phyloP scores from a whole-genome alignment of 1,140 invertebrate genomes.

The Bathynomus jamesi region DNA sequence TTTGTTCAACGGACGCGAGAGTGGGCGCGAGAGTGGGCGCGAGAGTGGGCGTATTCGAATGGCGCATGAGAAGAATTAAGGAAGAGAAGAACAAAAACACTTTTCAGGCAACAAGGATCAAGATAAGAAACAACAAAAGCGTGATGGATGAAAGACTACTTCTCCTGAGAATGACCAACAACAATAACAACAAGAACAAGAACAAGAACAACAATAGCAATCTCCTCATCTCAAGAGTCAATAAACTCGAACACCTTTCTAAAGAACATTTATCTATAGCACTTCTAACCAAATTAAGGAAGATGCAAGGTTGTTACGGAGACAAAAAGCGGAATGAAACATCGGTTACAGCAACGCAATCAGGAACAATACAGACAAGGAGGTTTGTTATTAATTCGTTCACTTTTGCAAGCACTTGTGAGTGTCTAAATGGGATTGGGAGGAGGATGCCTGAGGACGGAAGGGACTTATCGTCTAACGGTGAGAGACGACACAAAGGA shows the following conservation, averaged over 20 bases:
- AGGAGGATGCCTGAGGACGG: neutral
- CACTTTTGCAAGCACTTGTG: neutral
- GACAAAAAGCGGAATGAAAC: neutral
- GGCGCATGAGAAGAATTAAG: neutral
- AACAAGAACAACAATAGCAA: neutral
- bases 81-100: neutral
- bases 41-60: neutral
- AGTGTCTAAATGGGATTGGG: neutral
- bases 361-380: neutral
- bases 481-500: neutral
- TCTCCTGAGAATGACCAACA: neutral
- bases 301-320: neutral
- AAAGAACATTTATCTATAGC: neutral
- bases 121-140: neutral
- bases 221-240: neutral
- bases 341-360: neutral
- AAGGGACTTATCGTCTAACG: neutral
- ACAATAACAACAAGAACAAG: neutral
- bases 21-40: too few species aligned
- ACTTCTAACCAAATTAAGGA: neutral
- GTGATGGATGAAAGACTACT: neutral
- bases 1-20: neutral
- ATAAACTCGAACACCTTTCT: neutral
- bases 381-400: neutral
- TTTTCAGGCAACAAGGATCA: neutral